Conservation (phyloP, 2,113 vertebrate species). For the Acanthochromis polyacanthus region DNA sequence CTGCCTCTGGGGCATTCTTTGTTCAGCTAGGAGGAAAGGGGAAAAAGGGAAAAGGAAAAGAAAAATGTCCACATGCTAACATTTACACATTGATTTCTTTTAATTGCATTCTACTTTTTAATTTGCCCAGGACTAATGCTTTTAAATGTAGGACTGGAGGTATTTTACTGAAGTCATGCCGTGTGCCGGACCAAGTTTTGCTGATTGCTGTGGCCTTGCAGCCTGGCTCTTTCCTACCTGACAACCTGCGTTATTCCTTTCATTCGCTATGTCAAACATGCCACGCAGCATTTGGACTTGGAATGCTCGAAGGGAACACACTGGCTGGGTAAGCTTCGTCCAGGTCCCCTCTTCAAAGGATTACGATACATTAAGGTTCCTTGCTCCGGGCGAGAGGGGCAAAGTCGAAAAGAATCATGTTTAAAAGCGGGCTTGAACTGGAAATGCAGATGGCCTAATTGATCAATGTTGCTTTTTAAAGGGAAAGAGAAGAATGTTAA, state of each 20-base stretch:
- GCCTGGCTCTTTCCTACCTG: conserved; percentile 80
- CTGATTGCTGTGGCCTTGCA: conserved; percentile 77
- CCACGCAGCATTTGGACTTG: conserved; percentile 71
- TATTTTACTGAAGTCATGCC: conserved; percentile 87
- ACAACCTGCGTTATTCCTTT: conserved; percentile 78
- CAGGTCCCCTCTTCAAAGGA: conserved; percentile 72
- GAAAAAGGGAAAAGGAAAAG: conserved; percentile 37
- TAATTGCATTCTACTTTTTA: conserved; percentile 89
- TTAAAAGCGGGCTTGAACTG: conserved; percentile 54
- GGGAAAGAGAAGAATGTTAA: conserved; percentile 66
- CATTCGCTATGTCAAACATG: conserved; percentile 80
- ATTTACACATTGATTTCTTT: conserved; percentile 90
- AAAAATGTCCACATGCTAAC: conserved; percentile 90
- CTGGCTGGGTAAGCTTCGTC: conserved; percentile 66
- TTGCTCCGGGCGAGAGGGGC: conserved; percentile 39
- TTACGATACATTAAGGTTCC: conserved; percentile 58
- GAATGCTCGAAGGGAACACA: conserved; percentile 38
- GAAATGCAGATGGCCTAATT: conserved; percentile 63
- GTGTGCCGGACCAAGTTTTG: conserved; percentile 75
- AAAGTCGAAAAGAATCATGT: conserved; percentile 64
- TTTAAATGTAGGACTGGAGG: conserved; percentile 85
- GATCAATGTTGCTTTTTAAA: conserved; percentile 53
- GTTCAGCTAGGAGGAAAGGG: conserved; percentile 76
- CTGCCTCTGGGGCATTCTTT: conserved; percentile 84
- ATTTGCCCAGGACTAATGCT: conserved; percentile 88